A percentile compares a stretch with the other conserved stretches of the same genome.
phyloP scores from a whole-genome alignment of 2,113 vertebrate species.

The Aramus guarauna region DNA sequence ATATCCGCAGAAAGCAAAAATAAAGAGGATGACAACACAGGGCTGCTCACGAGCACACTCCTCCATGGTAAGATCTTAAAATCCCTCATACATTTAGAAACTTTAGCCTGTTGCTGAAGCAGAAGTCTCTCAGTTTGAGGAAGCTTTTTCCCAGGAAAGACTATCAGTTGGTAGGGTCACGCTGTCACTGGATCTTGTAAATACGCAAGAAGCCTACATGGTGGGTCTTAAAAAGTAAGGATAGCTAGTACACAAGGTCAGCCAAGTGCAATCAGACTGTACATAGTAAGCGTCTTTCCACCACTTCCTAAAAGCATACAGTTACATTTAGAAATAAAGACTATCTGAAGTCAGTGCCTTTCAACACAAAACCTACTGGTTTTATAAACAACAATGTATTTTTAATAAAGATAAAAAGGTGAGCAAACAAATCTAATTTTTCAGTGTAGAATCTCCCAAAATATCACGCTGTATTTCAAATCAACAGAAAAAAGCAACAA shows the following conservation, averaged over 20 bases:
- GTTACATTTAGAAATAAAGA: not conserved
- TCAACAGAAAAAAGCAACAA: not conserved
- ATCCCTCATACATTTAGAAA: not conserved
- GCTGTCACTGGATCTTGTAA: not conserved
- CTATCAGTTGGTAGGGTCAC: not conserved
- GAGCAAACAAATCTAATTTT: not conserved
- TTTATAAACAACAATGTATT: not conserved
- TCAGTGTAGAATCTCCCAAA: not conserved
- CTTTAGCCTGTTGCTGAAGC: not conserved
- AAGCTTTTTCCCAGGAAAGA: not conserved
- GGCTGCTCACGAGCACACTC: not conserved
- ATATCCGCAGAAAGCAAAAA: not conserved
- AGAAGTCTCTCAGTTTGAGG: not conserved
- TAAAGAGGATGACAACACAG: not conserved
- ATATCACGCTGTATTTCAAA: not conserved
- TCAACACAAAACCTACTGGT: not conserved
- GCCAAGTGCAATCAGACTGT: not conserved
- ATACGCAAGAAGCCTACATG: not conserved
- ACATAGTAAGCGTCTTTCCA: fast-evolving
- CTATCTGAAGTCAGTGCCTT: not conserved
- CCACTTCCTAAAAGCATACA: not conserved
- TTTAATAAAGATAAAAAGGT: not conserved
- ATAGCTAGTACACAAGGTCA: not conserved
- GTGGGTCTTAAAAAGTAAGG: not conserved
- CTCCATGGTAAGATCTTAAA: not conserved